phyloP scores from a whole-genome alignment of 1,140 invertebrate species.

The Euura lappo region DNA sequence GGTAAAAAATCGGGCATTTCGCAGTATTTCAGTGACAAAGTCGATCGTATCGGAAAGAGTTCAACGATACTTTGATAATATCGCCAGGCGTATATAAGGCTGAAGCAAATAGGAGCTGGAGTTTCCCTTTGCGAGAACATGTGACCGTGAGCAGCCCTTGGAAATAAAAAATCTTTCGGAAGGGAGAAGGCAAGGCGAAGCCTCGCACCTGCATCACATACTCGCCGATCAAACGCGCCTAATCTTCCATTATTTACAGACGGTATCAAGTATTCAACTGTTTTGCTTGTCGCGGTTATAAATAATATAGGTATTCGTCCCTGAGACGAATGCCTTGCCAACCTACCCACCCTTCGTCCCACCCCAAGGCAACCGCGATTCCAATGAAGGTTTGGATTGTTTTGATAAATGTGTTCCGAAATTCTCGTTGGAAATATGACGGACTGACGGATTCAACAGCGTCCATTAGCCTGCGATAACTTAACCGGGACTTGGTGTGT shows the following conservation, averaged over 20 bases:
- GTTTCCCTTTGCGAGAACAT: neutral
- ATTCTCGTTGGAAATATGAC: constrained; percentile 2
- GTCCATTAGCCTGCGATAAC: neutral
- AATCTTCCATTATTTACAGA: neutral
- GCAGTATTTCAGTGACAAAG: no score
- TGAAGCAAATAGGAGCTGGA: no score
- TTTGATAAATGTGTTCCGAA: constrained; percentile 7
- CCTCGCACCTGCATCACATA: neutral
- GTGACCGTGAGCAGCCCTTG: neutral
- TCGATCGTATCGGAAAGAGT: neutral
- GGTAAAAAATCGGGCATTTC: no score
- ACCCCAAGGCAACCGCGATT: neutral
- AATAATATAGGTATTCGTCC: neutral
- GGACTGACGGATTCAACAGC: neutral
- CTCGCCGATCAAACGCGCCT: neutral
- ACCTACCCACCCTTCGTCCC: no score
- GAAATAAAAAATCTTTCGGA: neutral
- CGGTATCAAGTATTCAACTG: neutral
- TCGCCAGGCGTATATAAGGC: neutral
- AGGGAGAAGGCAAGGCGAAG: neutral
- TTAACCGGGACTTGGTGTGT: neutral
- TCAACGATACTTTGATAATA: neutral
- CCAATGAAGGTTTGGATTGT: neutral
- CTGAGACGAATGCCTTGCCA: neutral
- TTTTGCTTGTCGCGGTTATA: neutral